phyloP scores from a whole-genome alignment of 2,797 vertebrate genomes.

The Catamblyrhynchus diadema region DNA sequence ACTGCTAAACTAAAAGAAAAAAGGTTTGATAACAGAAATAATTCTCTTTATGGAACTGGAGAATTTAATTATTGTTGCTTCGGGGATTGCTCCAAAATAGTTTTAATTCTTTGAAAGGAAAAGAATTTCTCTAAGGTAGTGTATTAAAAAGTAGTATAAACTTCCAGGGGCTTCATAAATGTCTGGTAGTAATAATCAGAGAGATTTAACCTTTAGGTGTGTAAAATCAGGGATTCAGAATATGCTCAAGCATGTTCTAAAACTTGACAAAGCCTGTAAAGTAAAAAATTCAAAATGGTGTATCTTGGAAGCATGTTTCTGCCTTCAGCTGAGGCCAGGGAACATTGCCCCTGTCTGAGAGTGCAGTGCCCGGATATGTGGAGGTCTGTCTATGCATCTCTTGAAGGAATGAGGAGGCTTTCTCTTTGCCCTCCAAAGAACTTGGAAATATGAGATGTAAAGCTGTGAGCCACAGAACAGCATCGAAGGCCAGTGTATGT shows the following conservation, averaged over 20 bases:
- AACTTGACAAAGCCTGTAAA: background rate
- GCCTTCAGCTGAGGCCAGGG: background rate
- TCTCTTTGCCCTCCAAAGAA: background rate
- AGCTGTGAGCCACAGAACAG: background rate
- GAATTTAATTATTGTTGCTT: background rate
- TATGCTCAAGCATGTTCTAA: background rate
- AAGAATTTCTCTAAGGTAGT: background rate
- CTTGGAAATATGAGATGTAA: fast-evolving
- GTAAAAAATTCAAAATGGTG: background rate
- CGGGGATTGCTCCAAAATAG: background rate
- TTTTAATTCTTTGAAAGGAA: background rate
- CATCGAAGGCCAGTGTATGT: background rate
- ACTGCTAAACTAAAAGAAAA: background rate
- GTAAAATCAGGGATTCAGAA: background rate
- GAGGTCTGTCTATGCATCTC: background rate
- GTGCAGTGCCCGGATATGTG: background rate
- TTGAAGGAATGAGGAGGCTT: background rate
- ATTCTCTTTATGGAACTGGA: background rate
- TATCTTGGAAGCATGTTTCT: background rate
- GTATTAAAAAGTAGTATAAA: background rate
- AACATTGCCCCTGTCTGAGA: fast-evolving
- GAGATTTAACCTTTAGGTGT: background rate
- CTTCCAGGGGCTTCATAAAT: background rate
- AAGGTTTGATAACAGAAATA: background rate
- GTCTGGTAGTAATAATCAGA: background rate